Evolutionary conservation across 2,888 invertebrate species (phyloP), one percentile per base, ranked within the genome.

Genomic region (Calliphora vomitoria): DNA sequence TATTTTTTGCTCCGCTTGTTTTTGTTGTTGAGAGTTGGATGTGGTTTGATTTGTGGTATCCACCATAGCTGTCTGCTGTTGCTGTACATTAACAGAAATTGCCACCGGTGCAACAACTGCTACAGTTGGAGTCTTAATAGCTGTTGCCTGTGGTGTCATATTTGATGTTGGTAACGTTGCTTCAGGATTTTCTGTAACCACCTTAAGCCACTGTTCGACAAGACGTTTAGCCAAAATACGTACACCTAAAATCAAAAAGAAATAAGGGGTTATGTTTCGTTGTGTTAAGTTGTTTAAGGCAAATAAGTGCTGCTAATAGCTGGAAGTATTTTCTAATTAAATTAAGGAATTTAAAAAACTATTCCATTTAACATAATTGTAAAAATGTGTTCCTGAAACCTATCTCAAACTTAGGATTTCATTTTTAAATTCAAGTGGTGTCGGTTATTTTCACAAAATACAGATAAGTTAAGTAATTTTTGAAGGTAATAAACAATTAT

Each of bases 191-290:
- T 96, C 97, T 93, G 98, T 97, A 2, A 98, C 98, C 82, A 98
- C 96, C 93, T 96, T 96, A 90, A 98, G 95, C 98, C 98, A 98
- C 92, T 97, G 97, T 91, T 98, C 97, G 41, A 98, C 98, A 84
- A 98, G 95, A 90, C 96, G 96, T 82, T 96, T 95, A 15, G 98
- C 97, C 90, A 98, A 94, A 82, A 95, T 95, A 92, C 97, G 95
- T 82, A 98, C 96, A 92, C 95, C 97, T 97, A 11, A 25, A 58
- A 58, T 25, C 10, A 25, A 25, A 58, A 53, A 38, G 47, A 74
- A 15, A 31, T 15, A 47, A 4, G 44, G 6, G 6, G 18, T 18
- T 60, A 31, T 11, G 2, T 44, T 44, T 60, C 18, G 53, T n/a
- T 60, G 4, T 1, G 31, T 60, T 31, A 31, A 60, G 13, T 4